Evolutionary conservation across 1,140 invertebrate genomes (phyloP).

Genomic region (Drosophila sulfurigaster): DNA sequence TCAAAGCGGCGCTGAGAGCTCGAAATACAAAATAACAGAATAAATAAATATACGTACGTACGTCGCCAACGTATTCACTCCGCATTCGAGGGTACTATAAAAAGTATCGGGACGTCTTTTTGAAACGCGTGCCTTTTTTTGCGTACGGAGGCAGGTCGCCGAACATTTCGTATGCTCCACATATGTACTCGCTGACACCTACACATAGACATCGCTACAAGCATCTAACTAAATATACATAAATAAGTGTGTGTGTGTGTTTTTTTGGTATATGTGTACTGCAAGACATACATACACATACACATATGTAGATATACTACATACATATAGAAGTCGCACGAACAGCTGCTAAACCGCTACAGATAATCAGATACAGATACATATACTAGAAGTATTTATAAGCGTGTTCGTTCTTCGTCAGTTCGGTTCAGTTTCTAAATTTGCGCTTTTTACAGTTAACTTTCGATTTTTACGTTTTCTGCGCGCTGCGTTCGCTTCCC

Average conservation of each 20-base stretch:
- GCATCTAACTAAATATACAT: slow-evolving; percentile 44
- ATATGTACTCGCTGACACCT: slow-evolving; percentile 40
- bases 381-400: slow-evolving; percentile 79
- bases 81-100: not conserved
- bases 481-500: slow-evolving; percentile 10
- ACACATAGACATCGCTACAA: slow-evolving; percentile 6
- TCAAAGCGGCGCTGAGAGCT: slow-evolving; percentile 36
- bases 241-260: not conserved
- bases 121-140: slow-evolving; percentile 42
- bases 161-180: slow-evolving; percentile 59
- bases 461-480: slow-evolving; percentile 46
- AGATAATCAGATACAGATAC: slow-evolving; percentile 81
- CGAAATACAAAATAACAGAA: slow-evolving; percentile 33
- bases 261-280: not conserved
- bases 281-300: slow-evolving; percentile 43
- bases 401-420: slow-evolving; percentile 51
- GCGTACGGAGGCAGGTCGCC: slow-evolving; percentile 46
- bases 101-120: slow-evolving; percentile 41
- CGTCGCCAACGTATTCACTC: not conserved
- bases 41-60: slow-evolving; percentile 6
- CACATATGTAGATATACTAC: not conserved
- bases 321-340: slow-evolving; percentile 26
- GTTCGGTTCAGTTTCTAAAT: slow-evolving; percentile 49
- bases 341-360: slow-evolving; percentile 63
- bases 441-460: slow-evolving; percentile 54